Base-by-base conservation (phyloP, 2,113 vertebrate genomes). In the Scomber colias region DNA sequence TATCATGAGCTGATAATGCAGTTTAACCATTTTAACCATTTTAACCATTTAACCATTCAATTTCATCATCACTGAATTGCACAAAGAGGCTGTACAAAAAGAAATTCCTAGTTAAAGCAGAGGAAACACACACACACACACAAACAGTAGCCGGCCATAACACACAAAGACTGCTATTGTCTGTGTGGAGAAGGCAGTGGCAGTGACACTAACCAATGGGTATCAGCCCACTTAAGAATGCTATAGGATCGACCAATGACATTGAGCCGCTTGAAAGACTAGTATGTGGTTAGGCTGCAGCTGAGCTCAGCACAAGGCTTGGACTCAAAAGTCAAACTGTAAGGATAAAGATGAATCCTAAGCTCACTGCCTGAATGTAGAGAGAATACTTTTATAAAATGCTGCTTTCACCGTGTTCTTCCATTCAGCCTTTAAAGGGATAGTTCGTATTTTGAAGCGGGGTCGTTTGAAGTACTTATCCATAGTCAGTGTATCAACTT, bases 151-250 rank as follows among this genome's bases (percentile, higher is more conserved):
- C 48, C 59, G 85, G 59, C 71, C 82, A 21, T 78, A 51, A 66
- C n/a, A 65, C 73, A 91, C 90, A 93, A 91, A 90, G 91, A 75
- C 79, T 16, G 27, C 70, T 75, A 85, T 91, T 93, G 92, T 92
- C 61, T 78, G 57, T 79, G 55, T 66, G 50, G 70, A 86, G 86
- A 92, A 82, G 67, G 85, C 89, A 75, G 75, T 79, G 69, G 83
- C 85, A 64, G 73, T 83, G 87, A 87, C 83, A 79, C 82, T 87
- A 89, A 89, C 90, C 86, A 92, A 89, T 87, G 75, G 57, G 78
- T 78, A 75, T 90, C 78, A 76, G 82, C 75, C 83, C 85, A 83
- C 85, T 87, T 86, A 75, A 87, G 70, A 88, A 87, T 79, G 75
- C 79, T 76, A 40, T 59, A 59, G 80, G 80, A 71, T 79, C 45